These are phyloP conservation scores for Onthophagus taurus DNA, from an alignment of 1,140 invertebrate genomes.

Conservation along the genomic window DNA sequence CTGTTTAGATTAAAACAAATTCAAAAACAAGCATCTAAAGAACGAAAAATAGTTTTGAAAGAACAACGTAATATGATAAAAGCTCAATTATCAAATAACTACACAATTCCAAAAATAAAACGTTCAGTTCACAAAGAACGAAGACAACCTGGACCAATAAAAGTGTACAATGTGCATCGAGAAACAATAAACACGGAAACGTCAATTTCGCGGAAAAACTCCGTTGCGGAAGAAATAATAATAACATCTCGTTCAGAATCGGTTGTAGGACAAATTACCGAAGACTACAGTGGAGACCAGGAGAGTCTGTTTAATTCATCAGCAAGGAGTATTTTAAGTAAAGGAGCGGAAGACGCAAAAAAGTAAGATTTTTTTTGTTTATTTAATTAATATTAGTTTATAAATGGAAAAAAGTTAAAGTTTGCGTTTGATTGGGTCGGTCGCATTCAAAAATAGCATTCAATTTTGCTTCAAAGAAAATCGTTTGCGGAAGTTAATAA, in stretches of 20 bases:
- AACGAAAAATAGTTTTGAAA: constrained; percentile 30
- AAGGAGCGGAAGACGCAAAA: constrained; percentile 1
- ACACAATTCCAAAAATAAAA: constrained; percentile 23
- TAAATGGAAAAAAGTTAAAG: no score
- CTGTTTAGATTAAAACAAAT: constrained; percentile 32
- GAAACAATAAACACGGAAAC: constrained; percentile 15
- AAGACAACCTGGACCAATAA: constrained; percentile 26
- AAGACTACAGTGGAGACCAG: constrained; percentile 4
- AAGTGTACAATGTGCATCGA: constrained; percentile 20
- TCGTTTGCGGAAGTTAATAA: no score
- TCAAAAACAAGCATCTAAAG: constrained; percentile 33
- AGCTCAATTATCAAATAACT: constrained; percentile 25
- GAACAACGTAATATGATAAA: constrained; percentile 33
- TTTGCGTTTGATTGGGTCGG: no score
- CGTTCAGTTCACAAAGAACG: constrained; percentile 10
- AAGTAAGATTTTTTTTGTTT: no score
- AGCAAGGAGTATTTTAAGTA: neutral
- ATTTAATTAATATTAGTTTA: no score
- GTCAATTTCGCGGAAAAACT: constrained; percentile 20
- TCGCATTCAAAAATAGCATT: no score
- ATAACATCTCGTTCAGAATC: constrained; percentile 20
- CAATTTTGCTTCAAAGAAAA: no score
- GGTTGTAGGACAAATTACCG: constrained; percentile 12
- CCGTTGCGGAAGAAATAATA: constrained; percentile 19
- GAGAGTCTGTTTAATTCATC: constrained; percentile 3